These are phyloP conservation scores for Varanus komodoensis DNA, from an alignment of 2,113 vertebrate species.

Conservation along the genomic window DNA sequence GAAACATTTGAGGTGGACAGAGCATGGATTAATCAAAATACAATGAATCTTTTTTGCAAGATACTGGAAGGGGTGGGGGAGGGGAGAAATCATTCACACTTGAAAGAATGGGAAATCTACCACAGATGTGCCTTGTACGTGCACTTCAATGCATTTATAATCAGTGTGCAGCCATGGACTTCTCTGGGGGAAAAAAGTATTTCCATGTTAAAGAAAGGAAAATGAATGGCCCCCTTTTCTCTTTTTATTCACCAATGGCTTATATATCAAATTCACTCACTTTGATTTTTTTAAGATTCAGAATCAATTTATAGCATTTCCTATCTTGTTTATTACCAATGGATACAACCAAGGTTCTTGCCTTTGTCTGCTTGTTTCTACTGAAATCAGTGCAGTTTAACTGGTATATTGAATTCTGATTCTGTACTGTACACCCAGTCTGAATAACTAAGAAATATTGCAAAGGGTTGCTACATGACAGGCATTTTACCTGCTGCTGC, in stretches of 20 bases:
- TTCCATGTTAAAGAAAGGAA: conserved; percentile 51
- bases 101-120: conserved; percentile 71
- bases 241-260: conserved; percentile 32
- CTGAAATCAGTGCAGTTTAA: not conserved
- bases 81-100: conserved; percentile 70
- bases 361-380: not conserved
- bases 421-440: not conserved
- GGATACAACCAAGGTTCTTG: not conserved
- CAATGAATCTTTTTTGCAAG: conserved; percentile 81
- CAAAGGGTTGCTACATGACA: not conserved
- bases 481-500: not conserved
- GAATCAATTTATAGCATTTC: conserved; percentile 12
- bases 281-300: conserved; percentile 24
- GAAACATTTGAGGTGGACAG: conserved; percentile 81
- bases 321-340: not conserved
- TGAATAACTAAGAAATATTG: not conserved
- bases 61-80: conserved; percentile 49
- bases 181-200: conserved; percentile 24
- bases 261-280: conserved; percentile 21
- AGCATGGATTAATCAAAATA: conserved; percentile 85
- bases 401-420: not conserved
- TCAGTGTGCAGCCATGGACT: conserved; percentile 42
- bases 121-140: conserved; percentile 54
- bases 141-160: conserved; percentile 64
- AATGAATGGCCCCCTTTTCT: conserved; percentile 14